Evolutionary conservation across 2,797 vertebrate genomes (phyloP).

Genomic region (Vespertilio murinus): DNA sequence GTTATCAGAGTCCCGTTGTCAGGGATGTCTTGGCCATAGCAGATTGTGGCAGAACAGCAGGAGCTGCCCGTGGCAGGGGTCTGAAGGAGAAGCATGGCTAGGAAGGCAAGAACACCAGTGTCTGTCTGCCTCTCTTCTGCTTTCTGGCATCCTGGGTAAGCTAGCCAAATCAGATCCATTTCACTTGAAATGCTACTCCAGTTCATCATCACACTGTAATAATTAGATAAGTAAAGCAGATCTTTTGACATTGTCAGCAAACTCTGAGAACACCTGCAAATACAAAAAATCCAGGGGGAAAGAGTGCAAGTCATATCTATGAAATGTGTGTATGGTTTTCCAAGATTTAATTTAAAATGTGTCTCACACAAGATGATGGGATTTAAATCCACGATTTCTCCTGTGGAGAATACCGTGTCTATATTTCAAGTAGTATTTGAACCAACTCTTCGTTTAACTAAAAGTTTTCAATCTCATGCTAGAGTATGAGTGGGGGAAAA

Average conservation of each 20-base stretch:
- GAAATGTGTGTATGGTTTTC: neutral
- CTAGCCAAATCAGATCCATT: neutral
- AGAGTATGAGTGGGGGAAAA: neutral
- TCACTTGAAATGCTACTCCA: neutral
- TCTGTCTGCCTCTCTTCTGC: neutral
- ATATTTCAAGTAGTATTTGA: neutral
- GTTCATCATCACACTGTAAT: neutral
- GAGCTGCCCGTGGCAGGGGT: neutral
- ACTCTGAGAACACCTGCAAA: neutral
- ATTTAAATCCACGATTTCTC: neutral
- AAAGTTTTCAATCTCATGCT: neutral
- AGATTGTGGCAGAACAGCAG: neutral
- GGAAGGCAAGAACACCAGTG: neutral
- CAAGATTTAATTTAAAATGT: constrained; percentile 20
- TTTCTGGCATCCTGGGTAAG: neutral
- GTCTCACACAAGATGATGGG: neutral
- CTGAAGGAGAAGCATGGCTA: neutral
- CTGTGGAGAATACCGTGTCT: neutral
- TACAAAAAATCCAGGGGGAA: neutral
- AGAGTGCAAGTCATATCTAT: neutral
- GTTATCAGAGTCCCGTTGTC: neutral
- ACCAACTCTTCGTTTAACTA: neutral
- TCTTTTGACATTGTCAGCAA: constrained; percentile 15
- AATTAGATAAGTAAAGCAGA: neutral
- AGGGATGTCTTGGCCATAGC: neutral